phyloP scores from a whole-genome alignment of 2,888 invertebrate species.

The Acanthosoma haemorrhoidale region DNA sequence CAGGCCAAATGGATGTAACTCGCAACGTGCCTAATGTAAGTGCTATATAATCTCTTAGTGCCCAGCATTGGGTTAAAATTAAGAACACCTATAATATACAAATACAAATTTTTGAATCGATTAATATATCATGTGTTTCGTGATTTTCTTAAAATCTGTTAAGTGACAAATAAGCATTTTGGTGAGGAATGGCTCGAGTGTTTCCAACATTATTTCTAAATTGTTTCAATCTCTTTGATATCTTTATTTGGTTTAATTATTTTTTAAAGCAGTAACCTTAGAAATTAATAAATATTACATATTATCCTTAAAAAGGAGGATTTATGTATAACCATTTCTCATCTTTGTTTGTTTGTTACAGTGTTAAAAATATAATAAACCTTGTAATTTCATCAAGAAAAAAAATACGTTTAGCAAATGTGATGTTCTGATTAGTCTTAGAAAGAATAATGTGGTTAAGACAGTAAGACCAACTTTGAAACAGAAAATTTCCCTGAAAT shows the following conservation, averaged over 20 bases:
- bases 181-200: slow-evolving; percentile 1
- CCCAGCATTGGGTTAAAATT: slow-evolving; percentile 20
- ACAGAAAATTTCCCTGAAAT: slow-evolving; percentile 31
- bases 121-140: slow-evolving; percentile 13
- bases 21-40: slow-evolving; percentile 39
- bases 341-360: slow-evolving; percentile 18
- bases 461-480: slow-evolving; percentile 37
- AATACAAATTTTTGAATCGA: slow-evolving; percentile 21
- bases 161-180: slow-evolving; percentile 19
- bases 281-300: no score
- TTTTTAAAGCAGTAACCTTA: no score
- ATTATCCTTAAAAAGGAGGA: no score
- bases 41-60: slow-evolving; percentile 37
- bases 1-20: slow-evolving; percentile 38
- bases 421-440: slow-evolving; percentile 38
- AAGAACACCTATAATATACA: slow-evolving; percentile 32
- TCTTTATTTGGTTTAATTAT: not conserved
- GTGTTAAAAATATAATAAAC: slow-evolving; percentile 13
- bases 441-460: slow-evolving; percentile 33
- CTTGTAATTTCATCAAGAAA: slow-evolving; percentile 29
- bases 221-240: no score
- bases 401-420: slow-evolving; percentile 38
- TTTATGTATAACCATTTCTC: slow-evolving; percentile 23
- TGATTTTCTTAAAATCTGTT: slow-evolving; percentile 3
- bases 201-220: not conserved